These are phyloP conservation scores for Salvelinus alpinus DNA, from an alignment of 2,113 vertebrate genomes.

Conservation along the genomic window DNA sequence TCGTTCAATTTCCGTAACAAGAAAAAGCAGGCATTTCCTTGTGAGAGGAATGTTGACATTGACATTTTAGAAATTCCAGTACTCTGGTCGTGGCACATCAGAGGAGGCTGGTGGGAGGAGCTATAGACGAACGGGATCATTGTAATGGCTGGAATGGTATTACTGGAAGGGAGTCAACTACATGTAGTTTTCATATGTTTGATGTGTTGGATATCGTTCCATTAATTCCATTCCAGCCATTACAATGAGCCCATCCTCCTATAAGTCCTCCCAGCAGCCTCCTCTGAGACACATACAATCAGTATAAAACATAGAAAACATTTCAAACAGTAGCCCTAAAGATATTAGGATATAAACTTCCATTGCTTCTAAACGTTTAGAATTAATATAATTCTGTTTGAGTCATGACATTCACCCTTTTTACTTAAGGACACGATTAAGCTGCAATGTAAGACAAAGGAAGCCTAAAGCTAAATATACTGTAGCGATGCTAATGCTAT, in stretches of 20 bases:
- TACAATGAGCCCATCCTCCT: no score
- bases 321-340: constrained; percentile 38
- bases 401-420: constrained; percentile 16
- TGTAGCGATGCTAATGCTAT: neutral
- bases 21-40: neutral
- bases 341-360: constrained; percentile 30
- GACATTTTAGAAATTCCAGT: constrained; percentile 28
- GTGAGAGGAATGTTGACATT: constrained; percentile 6
- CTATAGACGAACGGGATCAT: no score
- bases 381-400: constrained; percentile 70
- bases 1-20: neutral
- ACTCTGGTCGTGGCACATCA: neutral
- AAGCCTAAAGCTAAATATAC: neutral
- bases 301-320: constrained; percentile 56
- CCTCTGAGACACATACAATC: no score
- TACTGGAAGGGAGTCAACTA: no score
- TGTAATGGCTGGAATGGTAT: no score
- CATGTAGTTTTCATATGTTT: no score
- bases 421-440: neutral
- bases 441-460: neutral
- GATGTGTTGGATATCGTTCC: no score
- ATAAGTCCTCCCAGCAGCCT: no score
- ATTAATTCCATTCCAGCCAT: constrained; percentile 6
- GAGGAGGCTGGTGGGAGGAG: constrained; percentile 3
- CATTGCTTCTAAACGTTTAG: constrained; percentile 34